Evolutionary conservation across 2,797 vertebrate genomes (phyloP), one percentile per base, ranked within the genome.

Genomic region (Loris lydekkerianus): DNA sequence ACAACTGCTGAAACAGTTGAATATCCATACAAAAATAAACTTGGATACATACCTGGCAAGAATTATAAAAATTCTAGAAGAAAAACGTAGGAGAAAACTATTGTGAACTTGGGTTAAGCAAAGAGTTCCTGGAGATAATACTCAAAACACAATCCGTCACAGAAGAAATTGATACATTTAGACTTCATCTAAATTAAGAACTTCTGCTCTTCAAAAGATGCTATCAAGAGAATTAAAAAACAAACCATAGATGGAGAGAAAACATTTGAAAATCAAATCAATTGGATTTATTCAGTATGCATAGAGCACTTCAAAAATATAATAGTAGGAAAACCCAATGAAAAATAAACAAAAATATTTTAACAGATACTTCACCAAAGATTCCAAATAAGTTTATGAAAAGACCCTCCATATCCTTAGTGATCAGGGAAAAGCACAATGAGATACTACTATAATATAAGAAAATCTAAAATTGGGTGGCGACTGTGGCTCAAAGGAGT

Each of bases 191-290:
- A 80, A 86, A 82, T 6, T 72, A 80, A 94, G 43, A 78, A 84
- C 40, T 49, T 86, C 46, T 80, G 5, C 29, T 80, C 43, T 80
- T 91, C 58, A 46, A 56, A 80, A 56, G 40, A 70, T 63, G n/a
- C 20, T 21, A 17, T 63, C 72, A 78, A 56, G 43, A 61, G n/a
- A 78, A 72, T 72, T 83, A 31, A 85, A 82, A 76, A 25, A 29
- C 37, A 89, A 82, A 15, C 15, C 58, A 69, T n/a, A 70, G 46
- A 58, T 73, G 46, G 9, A 13, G 58, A 70, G 60, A 46, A 89
- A 94, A 46, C 63, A 83, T 46, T 72, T 72, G 46, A 49, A 92
- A 72, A 60, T 95, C 89, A 82, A 10, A 27, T 49, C 49, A 87
- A 72, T 58, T 43, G 43, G 34, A 78, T 84, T 85, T 63, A 84